Percentiles rank a stretch among this genome's conserved stretches.
Evolutionary conservation across 1,140 invertebrate genomes (phyloP).

Genomic region (Vanessa atalanta): DNA sequence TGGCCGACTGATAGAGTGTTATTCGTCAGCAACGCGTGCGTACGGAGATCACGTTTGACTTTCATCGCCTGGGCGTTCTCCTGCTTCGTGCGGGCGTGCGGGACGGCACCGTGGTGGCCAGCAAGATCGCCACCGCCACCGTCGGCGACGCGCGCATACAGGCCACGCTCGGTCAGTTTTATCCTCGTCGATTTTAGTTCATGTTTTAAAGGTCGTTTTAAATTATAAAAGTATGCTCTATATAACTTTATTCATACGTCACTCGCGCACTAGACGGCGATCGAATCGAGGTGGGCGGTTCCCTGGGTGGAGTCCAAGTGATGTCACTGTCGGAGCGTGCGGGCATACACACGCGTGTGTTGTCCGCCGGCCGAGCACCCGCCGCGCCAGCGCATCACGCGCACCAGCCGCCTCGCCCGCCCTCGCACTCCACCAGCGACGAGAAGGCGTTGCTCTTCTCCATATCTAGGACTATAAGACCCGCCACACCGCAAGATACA

Average conservation of each 20-base stretch:
- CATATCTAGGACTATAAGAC: slow-evolving; percentile 78
- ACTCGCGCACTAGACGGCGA: slow-evolving; percentile 61
- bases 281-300: slow-evolving; percentile 88
- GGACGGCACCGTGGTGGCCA: slow-evolving; percentile 86
- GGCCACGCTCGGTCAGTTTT: slow-evolving; percentile 87
- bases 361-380: slow-evolving; percentile 87
- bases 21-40: slow-evolving; percentile 54
- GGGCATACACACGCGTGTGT: slow-evolving; percentile 90
- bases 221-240: too few relatives aligned
- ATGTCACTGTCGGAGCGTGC: slow-evolving; percentile 94
- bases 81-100: slow-evolving; percentile 89
- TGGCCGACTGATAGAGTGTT: background rate
- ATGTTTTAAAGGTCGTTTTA: too few relatives aligned
- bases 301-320: slow-evolving; percentile 93
- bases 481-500: slow-evolving; percentile 34
- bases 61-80: slow-evolving; percentile 93
- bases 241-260: too few relatives aligned
- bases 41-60: slow-evolving; percentile 94
- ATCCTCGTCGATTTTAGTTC: too few relatives aligned
- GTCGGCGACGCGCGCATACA: slow-evolving; percentile 94
- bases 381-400: slow-evolving; percentile 60
- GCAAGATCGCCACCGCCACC: slow-evolving; percentile 96
- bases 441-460: slow-evolving; percentile 85
- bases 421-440: slow-evolving; percentile 41
- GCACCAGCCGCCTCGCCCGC: slow-evolving; percentile 58